These are phyloP conservation scores for Tragelaphus imberbis DNA, from an alignment of 2,113 vertebrate genomes.

Conservation along the genomic window DNA sequence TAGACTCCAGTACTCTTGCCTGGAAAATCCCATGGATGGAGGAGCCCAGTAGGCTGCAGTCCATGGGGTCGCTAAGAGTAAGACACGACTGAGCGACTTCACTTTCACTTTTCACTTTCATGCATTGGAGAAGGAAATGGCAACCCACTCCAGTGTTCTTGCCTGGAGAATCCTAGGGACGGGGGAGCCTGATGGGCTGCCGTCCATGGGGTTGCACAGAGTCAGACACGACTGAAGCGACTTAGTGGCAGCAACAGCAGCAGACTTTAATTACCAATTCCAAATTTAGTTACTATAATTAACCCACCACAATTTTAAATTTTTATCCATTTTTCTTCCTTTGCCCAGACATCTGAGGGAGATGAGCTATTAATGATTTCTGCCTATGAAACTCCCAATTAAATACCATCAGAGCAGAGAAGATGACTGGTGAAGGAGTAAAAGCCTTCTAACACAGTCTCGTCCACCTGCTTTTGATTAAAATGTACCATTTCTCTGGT, in stretches of 20 bases:
- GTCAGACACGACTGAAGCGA: too few relatives aligned
- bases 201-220: too few relatives aligned
- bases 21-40: too few relatives aligned
- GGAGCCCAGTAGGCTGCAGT: too few relatives aligned
- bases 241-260: too few relatives aligned
- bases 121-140: too few relatives aligned
- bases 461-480: slow-evolving; percentile 27
- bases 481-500: neutral
- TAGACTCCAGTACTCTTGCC: neutral
- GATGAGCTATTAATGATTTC: slow-evolving; percentile 58
- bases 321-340: slow-evolving; percentile 54
- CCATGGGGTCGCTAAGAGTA: too few relatives aligned
- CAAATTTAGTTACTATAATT: slow-evolving; percentile 47
- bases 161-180: too few relatives aligned
- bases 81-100: too few relatives aligned
- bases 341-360: slow-evolving; percentile 38
- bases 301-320: slow-evolving; percentile 44
- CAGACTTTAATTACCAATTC: slow-evolving; percentile 57
- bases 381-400: slow-evolving; percentile 38
- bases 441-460: slow-evolving; percentile 20
- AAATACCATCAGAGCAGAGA: neutral
- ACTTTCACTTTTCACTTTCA: too few relatives aligned
- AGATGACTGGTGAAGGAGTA: slow-evolving; percentile 23
- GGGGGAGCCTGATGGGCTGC: too few relatives aligned
- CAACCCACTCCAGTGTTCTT: too few relatives aligned